Evolutionary conservation across 2,797 vertebrate species (phyloP).

Genomic region (Cyclopterus lumpus): DNA sequence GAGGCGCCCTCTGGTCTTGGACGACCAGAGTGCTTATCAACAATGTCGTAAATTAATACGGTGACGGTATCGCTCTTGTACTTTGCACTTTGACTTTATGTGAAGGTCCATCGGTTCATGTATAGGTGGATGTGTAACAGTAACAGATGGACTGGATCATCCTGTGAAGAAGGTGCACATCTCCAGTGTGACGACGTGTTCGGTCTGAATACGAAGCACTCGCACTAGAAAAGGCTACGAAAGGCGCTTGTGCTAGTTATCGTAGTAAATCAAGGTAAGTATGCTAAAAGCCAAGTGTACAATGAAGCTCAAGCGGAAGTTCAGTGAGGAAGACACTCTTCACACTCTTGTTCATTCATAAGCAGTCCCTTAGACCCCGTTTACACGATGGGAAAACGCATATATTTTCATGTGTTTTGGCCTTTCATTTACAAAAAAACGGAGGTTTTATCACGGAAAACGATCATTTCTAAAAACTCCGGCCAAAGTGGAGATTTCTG

Average conservation of each 20-base stretch:
- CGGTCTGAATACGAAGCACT: neutral
- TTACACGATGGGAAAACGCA: too few species aligned
- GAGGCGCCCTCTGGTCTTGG: neutral
- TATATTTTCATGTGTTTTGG: too few species aligned
- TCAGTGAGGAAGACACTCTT: too few species aligned
- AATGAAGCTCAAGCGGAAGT: too few species aligned
- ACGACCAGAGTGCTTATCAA: slow-evolving; percentile 9
- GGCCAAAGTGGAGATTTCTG: too few species aligned
- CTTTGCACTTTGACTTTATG: neutral
- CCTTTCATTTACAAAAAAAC: too few species aligned
- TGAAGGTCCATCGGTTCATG: neutral
- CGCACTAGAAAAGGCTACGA: neutral
- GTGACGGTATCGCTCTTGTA: neutral
- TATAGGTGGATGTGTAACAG: neutral
- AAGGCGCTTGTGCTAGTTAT: too few species aligned
- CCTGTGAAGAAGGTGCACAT: neutral
- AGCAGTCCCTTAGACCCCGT: too few species aligned
- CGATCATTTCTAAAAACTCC: too few species aligned
- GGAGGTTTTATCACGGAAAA: too few species aligned
- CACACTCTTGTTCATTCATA: too few species aligned
- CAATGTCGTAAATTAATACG: slow-evolving; percentile 11
- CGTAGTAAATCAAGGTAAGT: neutral
- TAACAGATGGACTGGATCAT: slow-evolving; percentile 1
- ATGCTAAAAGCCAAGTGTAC: neutral
- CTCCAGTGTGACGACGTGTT: neutral